A percentile compares a stretch with the other conserved stretches of the same genome.
These are phyloP conservation scores for Anolis apletophallus DNA, from an alignment of 2,797 vertebrate species.

Conservation along the genomic window DNA sequence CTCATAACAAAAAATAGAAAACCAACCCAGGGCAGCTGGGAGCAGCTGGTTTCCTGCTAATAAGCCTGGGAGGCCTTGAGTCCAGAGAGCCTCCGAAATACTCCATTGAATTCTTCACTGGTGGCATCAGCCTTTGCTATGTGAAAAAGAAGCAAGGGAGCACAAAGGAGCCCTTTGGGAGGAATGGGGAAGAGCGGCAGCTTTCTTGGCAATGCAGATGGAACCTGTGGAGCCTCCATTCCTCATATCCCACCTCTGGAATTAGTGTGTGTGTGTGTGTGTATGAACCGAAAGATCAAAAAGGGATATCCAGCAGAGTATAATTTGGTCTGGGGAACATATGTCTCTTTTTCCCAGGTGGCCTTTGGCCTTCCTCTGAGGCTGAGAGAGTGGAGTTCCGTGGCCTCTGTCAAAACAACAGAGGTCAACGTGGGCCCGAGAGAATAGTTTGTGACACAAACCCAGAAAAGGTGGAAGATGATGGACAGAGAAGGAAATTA, in stretches of 20 bases:
- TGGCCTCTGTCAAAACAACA: no score
- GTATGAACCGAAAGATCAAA: background rate
- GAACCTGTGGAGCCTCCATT: constrained; percentile 36
- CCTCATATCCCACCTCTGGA: fast-evolving
- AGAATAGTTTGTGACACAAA: no score
- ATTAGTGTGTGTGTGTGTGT: background rate
- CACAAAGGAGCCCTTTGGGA: constrained; percentile 19
- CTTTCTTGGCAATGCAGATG: fast-evolving
- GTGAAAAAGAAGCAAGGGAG: background rate
- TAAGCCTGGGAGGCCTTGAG: constrained; percentile 25
- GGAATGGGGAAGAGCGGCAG: fast-evolving
- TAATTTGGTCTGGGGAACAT: no score
- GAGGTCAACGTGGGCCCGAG: no score
- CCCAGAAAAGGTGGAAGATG: no score
- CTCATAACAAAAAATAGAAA: background rate
- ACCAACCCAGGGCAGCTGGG: constrained; percentile 29
- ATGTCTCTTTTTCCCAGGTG: no score
- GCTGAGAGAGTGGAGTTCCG: no score
- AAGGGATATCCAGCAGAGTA: background rate
- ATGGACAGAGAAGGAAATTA: no score
- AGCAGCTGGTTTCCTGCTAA: constrained; percentile 32
- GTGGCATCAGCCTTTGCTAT: constrained; percentile 10
- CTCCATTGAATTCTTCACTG: constrained; percentile 29
- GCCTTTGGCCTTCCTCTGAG: no score
- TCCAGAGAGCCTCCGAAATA: constrained; percentile 1